phyloP scores from a whole-genome alignment of 2,113 vertebrate genomes.

The Hemiscyllium ocellatum region DNA sequence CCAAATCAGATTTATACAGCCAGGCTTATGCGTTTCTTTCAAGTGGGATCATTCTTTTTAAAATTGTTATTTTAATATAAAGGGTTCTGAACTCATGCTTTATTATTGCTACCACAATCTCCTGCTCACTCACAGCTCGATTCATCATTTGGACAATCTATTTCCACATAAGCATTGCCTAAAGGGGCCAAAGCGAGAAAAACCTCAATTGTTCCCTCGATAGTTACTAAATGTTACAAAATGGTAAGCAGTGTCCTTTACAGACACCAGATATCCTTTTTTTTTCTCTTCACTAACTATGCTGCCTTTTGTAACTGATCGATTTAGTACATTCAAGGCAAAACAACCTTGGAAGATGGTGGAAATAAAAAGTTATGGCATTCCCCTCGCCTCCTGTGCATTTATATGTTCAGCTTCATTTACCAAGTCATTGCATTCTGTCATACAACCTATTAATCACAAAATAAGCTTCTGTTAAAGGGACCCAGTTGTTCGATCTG shows the following conservation, averaged over 20 bases:
- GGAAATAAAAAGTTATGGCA: background rate
- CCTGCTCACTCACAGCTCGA: conserved; percentile 16
- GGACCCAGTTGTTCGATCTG: background rate
- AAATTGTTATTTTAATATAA: conserved; percentile 23
- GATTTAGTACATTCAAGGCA: conserved; percentile 26
- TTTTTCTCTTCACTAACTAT: conserved; percentile 31
- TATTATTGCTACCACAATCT: conserved; percentile 26
- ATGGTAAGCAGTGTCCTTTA: conserved; percentile 35
- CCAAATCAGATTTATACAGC: background rate
- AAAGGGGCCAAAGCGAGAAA: conserved; percentile 21
- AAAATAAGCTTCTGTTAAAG: conserved; percentile 24
- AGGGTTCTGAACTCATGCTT: conserved; percentile 4
- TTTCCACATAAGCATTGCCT: conserved; percentile 31
- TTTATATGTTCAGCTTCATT: conserved; percentile 22
- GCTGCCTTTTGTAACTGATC: conserved; percentile 25
- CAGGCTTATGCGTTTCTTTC: background rate
- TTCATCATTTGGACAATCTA: conserved; percentile 29
- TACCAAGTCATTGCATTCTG: conserved; percentile 12
- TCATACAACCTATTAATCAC: conserved; percentile 18
- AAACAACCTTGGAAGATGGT: conserved; percentile 27
- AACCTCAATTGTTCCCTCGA: conserved; percentile 35
- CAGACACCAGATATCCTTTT: conserved; percentile 27
- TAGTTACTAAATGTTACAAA: conserved; percentile 33
- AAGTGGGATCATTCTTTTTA: background rate
- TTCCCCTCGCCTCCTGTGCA: background rate